Percentiles rank a stretch among this genome's conserved stretches.
These are phyloP conservation scores for Tethea ocularis DNA, from an alignment of 2,888 invertebrate genomes.

Conservation along the genomic window DNA sequence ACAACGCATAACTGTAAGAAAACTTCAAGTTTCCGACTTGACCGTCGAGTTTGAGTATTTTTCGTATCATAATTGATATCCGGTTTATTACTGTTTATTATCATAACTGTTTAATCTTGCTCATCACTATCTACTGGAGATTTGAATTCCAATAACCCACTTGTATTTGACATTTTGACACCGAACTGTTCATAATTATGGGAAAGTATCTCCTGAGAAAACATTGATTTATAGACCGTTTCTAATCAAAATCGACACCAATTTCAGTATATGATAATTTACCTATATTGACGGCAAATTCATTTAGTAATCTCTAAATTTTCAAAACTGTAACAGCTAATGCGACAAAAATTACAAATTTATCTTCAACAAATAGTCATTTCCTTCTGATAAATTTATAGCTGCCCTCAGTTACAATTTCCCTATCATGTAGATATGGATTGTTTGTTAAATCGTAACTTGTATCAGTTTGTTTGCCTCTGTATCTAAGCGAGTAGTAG, in stretches of 20 bases:
- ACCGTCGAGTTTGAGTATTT: constrained; percentile 43
- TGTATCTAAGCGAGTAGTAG: constrained; percentile 31
- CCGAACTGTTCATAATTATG: constrained; percentile 1
- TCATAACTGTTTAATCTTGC: constrained; percentile 5
- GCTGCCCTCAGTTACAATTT: neutral
- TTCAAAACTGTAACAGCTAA: neutral
- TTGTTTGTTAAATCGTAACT: constrained; percentile 12
- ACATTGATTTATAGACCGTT: neutral
- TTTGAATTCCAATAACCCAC: constrained; percentile 6
- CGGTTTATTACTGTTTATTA: constrained; percentile 13
- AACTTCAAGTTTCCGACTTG: constrained; percentile 53
- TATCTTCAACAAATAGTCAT: neutral
- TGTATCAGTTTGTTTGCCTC: constrained; percentile 21
- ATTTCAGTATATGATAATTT: neutral
- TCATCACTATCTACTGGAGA: neutral
- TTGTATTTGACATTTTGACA: constrained; percentile 3
- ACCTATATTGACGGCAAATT: neutral
- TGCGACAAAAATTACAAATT: neutral
- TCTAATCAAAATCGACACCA: neutral
- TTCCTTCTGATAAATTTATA: neutral
- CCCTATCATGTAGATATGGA: constrained; percentile 14
- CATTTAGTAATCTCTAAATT: neutral
- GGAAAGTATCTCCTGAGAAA: neutral
- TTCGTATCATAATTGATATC: constrained; percentile 40
- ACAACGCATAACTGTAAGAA: constrained; percentile 70